phyloP scores from a whole-genome alignment of 1,140 invertebrate species.

The Procambarus virginalis region DNA sequence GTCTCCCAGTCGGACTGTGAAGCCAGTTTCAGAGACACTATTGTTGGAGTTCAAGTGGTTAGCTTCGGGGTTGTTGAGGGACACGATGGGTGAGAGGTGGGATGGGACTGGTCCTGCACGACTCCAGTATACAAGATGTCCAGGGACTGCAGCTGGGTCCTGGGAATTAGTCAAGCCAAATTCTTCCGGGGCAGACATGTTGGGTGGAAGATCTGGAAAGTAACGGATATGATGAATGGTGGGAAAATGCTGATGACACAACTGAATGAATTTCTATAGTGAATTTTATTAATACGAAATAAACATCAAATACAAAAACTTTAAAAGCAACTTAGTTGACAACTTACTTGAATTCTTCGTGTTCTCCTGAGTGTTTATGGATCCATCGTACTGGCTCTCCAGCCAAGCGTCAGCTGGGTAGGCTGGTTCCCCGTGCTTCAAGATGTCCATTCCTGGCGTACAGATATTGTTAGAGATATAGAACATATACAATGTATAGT shows the following conservation, averaged over 20 bases:
- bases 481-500: too few relatives aligned
- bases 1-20: neutral
- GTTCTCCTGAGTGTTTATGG: neutral
- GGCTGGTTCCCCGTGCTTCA: slow-evolving; percentile 77
- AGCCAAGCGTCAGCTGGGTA: slow-evolving; percentile 75
- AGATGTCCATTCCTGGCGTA: slow-evolving; percentile 75
- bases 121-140: neutral
- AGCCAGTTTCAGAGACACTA: neutral
- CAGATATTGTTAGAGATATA: neutral
- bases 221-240: neutral
- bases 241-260: too few relatives aligned
- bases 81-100: neutral
- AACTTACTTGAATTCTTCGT: slow-evolving; percentile 1
- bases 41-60: neutral
- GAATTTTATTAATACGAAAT: too few relatives aligned
- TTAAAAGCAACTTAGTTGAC: neutral
- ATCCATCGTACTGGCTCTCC: slow-evolving; percentile 64
- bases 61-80: neutral
- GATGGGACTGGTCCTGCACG: neutral
- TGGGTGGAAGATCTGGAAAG: neutral
- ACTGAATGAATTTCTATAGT: too few relatives aligned
- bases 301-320: too few relatives aligned
- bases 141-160: neutral
- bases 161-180: neutral
- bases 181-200: neutral